Percentiles rank a stretch among this genome's conserved stretches.
These are phyloP conservation scores for Gandaritis pyraliata DNA, from an alignment of 2,888 invertebrate genomes.

Conservation along the genomic window DNA sequence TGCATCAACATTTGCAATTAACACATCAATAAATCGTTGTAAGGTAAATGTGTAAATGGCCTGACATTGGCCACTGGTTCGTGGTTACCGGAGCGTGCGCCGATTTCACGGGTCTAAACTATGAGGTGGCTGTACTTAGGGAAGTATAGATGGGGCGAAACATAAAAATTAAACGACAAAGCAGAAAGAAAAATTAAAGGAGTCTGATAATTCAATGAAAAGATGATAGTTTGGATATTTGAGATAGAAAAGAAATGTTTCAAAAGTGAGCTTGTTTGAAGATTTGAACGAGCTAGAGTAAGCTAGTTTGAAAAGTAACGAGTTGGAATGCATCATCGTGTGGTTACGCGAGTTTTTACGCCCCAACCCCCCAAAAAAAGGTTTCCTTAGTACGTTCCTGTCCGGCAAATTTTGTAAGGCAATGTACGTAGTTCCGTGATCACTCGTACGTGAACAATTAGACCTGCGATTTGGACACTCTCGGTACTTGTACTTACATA, in stretches of 20 bases:
- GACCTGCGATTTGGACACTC: slow-evolving; percentile 36
- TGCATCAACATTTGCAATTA: slow-evolving; percentile 32
- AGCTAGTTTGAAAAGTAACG: too few species aligned
- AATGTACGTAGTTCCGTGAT: slow-evolving; percentile 27
- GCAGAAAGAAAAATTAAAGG: background rate
- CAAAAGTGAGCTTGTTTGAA: too few species aligned
- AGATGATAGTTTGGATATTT: too few species aligned
- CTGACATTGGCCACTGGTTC: slow-evolving; percentile 45
- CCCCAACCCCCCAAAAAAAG: too few species aligned
- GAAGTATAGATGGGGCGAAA: background rate
- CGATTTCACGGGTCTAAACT: slow-evolving; percentile 47
- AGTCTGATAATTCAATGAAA: too few species aligned
- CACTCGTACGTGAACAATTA: slow-evolving; percentile 43
- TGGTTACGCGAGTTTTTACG: too few species aligned
- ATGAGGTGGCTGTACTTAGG: slow-evolving; percentile 17
- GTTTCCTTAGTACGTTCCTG: slow-evolving; percentile 15
- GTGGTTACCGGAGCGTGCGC: slow-evolving; percentile 48
- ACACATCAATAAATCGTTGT: slow-evolving; percentile 32
- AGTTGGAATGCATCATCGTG: too few species aligned
- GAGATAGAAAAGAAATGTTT: too few species aligned
- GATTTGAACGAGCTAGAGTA: too few species aligned
- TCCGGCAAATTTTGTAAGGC: slow-evolving; percentile 22
- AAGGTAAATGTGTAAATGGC: slow-evolving; percentile 32
- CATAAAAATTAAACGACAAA: background rate
- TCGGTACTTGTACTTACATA: slow-evolving; percentile 8